These are phyloP conservation scores for Coelogynopora nodosa DNA, from an alignment of 2,888 invertebrate genomes.

Conservation along the genomic window DNA sequence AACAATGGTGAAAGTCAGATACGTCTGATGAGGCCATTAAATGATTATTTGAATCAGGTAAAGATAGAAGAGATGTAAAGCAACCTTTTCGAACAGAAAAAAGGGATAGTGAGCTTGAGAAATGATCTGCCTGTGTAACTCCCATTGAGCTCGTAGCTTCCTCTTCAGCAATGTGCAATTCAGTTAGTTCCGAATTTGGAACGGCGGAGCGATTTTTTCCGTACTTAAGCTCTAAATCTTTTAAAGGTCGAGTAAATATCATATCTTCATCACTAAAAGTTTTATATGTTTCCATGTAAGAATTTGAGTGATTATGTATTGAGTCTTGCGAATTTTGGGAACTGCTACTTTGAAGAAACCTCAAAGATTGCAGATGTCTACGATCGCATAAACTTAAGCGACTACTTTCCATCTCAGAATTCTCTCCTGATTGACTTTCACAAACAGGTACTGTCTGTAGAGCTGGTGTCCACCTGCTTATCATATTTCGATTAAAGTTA, in stretches of 20 bases:
- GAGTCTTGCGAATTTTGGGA: background rate
- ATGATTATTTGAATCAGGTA: background rate
- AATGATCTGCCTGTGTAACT: background rate
- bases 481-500: background rate
- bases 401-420: background rate
- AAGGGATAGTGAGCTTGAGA: background rate
- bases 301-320: background rate
- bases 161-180: constrained; percentile 2
- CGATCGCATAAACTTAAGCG: background rate
- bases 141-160: background rate
- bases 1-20: background rate
- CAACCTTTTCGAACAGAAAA: background rate
- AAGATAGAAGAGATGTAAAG: background rate
- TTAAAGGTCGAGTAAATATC: background rate
- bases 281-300: background rate
- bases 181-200: constrained; percentile 15
- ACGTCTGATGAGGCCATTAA: background rate
- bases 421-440: background rate
- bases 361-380: background rate
- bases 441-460: background rate
- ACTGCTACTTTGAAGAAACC: background rate
- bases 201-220: background rate
- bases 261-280: constrained; percentile 1
- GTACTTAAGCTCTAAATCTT: background rate
- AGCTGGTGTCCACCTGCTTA: background rate